A percentile compares a stretch with the other conserved stretches of the same genome.
phyloP scores from a whole-genome alignment of 1,140 invertebrate genomes.

The Ladona fulva region DNA sequence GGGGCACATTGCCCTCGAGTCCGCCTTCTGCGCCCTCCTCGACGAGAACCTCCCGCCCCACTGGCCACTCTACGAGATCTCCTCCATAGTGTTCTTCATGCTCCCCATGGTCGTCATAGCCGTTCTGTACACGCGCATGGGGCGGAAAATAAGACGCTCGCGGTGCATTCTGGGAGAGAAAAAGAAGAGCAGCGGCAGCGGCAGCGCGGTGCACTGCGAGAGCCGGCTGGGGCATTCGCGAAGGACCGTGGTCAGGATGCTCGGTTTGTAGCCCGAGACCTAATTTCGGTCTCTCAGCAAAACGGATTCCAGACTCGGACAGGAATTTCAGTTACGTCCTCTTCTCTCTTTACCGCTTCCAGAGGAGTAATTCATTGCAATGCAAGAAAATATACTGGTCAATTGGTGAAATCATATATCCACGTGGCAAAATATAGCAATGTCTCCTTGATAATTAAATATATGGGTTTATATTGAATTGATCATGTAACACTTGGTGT shows the following conservation, averaged over 20 bases:
- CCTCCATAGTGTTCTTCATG: constrained; percentile 71
- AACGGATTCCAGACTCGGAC: not conserved
- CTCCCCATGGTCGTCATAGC: constrained; percentile 71
- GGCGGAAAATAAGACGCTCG: constrained; percentile 48
- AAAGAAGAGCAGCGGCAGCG: not conserved
- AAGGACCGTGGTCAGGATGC: constrained; percentile 68
- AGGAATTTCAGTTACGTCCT: not conserved
- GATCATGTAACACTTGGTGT: no score
- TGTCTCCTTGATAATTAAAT: no score
- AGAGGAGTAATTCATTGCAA: not conserved
- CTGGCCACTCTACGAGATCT: constrained; percentile 67
- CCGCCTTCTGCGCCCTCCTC: constrained; percentile 67
- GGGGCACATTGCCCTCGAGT: constrained; percentile 45
- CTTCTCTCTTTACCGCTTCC: not conserved
- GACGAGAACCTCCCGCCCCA: constrained; percentile 42
- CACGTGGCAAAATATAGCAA: no score
- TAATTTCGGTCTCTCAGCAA: no score
- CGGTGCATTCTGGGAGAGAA: constrained; percentile 33
- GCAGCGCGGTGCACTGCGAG: constrained; percentile 54
- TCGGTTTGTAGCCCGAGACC: constrained; percentile 50
- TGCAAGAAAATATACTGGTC: not conserved
- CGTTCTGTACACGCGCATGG: constrained; percentile 68
- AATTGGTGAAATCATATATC: no score
- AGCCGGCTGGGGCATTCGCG: constrained; percentile 55
- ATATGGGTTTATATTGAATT: no score